Base-by-base conservation (phyloP, 2,113 vertebrate species). In the Columba livia region DNA sequence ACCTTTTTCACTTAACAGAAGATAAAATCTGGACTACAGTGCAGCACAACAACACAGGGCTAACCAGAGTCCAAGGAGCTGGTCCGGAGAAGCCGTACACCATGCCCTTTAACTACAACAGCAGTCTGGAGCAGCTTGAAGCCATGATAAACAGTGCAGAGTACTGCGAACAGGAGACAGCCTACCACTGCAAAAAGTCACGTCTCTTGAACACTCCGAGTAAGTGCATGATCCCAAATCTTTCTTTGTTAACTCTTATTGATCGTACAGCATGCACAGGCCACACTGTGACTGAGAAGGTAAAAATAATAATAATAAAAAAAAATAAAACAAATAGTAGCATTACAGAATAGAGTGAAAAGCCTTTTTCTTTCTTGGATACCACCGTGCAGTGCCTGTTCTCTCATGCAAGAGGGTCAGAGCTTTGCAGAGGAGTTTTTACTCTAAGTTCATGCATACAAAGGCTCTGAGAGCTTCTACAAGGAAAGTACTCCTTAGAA, bases 161-260 rank as follows among this genome's bases (percentile, higher is more conserved):
- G 89, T 97, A 99, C 94, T 99, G 99, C 6, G 99, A 99, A 66
- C 99, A 99, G 95, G 99, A 99, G 95, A 98, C 99, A 74, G 96
- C 98, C 29, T 99, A 99, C 97, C 97, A 97, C 95, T 99, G 99
- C 97, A 98, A 93, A 96, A 99, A 97, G 90, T 99, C 99, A 54
- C 99, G 99, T 15, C 98, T 99, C 47, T 98, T 99, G 42, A 99
- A 99, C 85, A 98, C 98, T 0, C 98, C 98, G 2, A 99, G 99
- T 99, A 97, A 98, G 98, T 82, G 53, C 31, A 11, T 1, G 1
- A 58, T 65, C 73, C 34, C 51, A 89, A 32, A 78, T 15, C 47
- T 56, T 81, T 72, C 64, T 61, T 73, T 72, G 42, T 50, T 28
- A 74, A 32, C n/a, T 65, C 11, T 17, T 20, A 4, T 3, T 29